A percentile compares a stretch with the other conserved stretches of the same genome.
Conservation (phyloP, 2,797 vertebrate genomes). For the Pteronotus mesoamericanus region DNA sequence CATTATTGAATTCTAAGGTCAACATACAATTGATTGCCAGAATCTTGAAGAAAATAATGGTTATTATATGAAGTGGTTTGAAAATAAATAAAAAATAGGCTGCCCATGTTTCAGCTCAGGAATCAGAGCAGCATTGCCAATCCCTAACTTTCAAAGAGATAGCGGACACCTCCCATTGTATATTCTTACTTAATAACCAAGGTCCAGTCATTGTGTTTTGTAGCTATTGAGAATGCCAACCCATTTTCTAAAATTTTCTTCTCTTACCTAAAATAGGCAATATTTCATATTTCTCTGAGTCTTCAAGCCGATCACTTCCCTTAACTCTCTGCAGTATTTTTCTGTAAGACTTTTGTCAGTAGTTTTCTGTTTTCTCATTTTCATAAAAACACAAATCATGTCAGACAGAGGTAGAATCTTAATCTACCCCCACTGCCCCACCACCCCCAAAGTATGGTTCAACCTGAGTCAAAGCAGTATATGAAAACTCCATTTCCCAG, state of each 20-base stretch:
- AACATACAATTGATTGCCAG: neutral
- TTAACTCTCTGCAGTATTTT: neutral
- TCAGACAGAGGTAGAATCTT: neutral
- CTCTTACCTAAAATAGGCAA: neutral
- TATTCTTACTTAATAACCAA: neutral
- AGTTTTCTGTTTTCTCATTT: constrained; percentile 4
- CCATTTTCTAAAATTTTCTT: neutral
- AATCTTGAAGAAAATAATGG: neutral
- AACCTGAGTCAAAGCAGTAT: neutral
- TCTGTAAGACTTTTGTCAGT: neutral
- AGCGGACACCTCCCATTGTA: neutral
- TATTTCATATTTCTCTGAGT: neutral
- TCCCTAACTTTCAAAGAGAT: neutral
- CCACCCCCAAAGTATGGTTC: neutral
- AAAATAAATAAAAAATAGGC: neutral
- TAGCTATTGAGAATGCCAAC: neutral
- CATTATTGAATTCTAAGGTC: neutral
- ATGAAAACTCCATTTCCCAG: neutral
- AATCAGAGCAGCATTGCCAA: neutral
- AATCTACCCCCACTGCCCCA: neutral
- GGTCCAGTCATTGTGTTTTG: neutral
- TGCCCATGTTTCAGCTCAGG: neutral
- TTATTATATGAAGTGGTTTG: neutral
- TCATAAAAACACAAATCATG: neutral
- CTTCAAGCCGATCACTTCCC: neutral